Evolutionary conservation across 2,888 invertebrate species (phyloP).

Genomic region (Rugalucina vietnamica): DNA sequence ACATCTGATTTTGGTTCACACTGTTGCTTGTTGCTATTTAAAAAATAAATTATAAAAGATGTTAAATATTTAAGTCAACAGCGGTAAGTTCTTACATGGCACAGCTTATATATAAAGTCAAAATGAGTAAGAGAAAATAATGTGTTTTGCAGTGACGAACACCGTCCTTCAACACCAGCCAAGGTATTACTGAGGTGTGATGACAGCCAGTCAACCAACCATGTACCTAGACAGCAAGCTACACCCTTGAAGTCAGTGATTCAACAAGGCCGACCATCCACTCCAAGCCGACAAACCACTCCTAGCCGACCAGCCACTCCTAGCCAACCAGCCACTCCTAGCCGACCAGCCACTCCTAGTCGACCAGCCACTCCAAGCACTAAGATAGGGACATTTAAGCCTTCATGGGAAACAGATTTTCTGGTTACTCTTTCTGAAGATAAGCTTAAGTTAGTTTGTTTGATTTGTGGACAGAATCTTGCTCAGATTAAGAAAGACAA

Average conservation of each 20-base stretch:
- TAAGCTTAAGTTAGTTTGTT: neutral
- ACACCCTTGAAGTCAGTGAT: neutral
- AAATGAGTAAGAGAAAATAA: too few species aligned
- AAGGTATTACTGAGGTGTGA: neutral
- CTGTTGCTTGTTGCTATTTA: too few species aligned
- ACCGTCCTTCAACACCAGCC: neutral
- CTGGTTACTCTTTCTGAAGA: neutral
- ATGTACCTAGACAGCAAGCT: neutral
- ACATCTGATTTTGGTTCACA: too few species aligned
- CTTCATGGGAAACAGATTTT: neutral
- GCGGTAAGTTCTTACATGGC: too few species aligned
- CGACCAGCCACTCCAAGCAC: neutral
- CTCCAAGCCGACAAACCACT: too few species aligned
- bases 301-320: neutral
- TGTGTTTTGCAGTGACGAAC: too few species aligned
- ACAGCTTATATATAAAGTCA: too few species aligned
- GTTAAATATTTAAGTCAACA: too few species aligned
- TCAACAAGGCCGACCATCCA: neutral
- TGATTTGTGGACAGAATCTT: constrained; percentile 2
- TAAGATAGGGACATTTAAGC: neutral
- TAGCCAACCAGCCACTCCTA: too few species aligned
- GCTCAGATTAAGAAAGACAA: neutral
- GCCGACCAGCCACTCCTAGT: too few species aligned
- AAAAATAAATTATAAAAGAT: too few species aligned
- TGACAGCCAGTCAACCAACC: neutral